These are phyloP conservation scores for Nomada fucata DNA, from an alignment of 2,888 invertebrate species.

Conservation along the genomic window DNA sequence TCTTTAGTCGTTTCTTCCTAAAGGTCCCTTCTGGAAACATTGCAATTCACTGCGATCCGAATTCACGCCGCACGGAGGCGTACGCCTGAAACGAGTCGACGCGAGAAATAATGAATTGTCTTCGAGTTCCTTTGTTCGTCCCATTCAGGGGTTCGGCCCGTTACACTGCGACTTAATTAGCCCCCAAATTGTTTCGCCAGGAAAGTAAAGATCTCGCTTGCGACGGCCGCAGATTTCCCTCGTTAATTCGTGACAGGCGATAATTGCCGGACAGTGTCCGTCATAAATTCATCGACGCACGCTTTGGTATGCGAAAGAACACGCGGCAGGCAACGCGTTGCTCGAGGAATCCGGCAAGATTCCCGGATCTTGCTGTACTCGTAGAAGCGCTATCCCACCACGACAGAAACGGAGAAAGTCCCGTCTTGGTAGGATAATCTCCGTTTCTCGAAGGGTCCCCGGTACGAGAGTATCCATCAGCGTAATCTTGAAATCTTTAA, in stretches of 20 bases:
- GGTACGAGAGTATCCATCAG: slow-evolving; percentile 69
- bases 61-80: not conserved
- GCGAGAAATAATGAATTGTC: slow-evolving; percentile 32
- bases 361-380: slow-evolving; percentile 27
- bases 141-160: not conserved
- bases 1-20: not conserved
- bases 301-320: slow-evolving; percentile 50
- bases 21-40: not conserved
- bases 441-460: slow-evolving; percentile 61
- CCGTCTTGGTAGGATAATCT: slow-evolving; percentile 51
- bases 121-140: slow-evolving; percentile 22
- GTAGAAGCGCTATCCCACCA: slow-evolving; percentile 35
- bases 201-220: not conserved
- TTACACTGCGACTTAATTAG: slow-evolving; percentile 43
- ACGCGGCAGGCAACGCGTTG: not conserved
- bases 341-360: slow-evolving; percentile 19
- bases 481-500: slow-evolving; percentile 72
- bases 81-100: not conserved
- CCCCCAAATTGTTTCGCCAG: slow-evolving; percentile 14
- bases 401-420: slow-evolving; percentile 42
- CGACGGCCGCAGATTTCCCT: slow-evolving; percentile 18
- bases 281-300: slow-evolving; percentile 51
- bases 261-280: slow-evolving; percentile 50
- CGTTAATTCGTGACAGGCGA: slow-evolving; percentile 53
- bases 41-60: not conserved